Conservation (phyloP, 2,797 vertebrate genomes). For the Austrolebias charrua region DNA sequence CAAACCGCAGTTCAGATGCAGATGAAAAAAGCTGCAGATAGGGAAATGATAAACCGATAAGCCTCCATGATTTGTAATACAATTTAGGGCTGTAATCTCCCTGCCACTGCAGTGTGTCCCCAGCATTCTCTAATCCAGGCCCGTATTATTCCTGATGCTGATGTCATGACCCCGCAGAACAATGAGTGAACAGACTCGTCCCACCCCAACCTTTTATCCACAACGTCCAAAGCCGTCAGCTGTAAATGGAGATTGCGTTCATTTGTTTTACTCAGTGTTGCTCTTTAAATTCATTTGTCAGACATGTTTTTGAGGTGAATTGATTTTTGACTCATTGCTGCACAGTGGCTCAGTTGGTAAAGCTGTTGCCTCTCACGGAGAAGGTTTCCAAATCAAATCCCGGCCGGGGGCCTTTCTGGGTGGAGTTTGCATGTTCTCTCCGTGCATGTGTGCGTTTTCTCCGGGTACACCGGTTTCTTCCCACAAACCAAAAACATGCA, state of each 20-base stretch:
- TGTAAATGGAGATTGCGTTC: background rate
- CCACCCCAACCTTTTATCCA: conserved; percentile 33
- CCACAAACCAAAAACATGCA: too few relatives aligned
- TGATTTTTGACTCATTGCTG: background rate
- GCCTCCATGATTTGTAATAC: conserved; percentile 70
- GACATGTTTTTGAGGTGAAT: background rate
- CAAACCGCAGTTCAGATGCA: conserved; percentile 18
- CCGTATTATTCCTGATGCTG: conserved; percentile 60
- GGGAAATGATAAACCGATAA: conserved; percentile 64
- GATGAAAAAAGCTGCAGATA: conserved; percentile 29
- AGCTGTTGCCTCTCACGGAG: too few relatives aligned
- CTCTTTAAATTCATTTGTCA: background rate
- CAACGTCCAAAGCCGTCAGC: conserved; percentile 8
- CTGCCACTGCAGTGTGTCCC: conserved; percentile 45
- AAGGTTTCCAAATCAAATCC: too few relatives aligned
- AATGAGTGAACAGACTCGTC: conserved; percentile 27
- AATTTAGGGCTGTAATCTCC: conserved; percentile 73
- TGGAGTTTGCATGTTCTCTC: too few relatives aligned
- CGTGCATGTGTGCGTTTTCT: too few relatives aligned
- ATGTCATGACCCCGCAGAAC: conserved; percentile 44
- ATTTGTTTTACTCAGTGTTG: background rate
- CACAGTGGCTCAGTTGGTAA: too few relatives aligned
- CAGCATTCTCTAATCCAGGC: conserved; percentile 62
- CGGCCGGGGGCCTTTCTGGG: too few relatives aligned
- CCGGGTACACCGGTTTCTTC: too few relatives aligned